Base-by-base conservation (phyloP, 2,797 vertebrate genomes). In the Acrossocheilus wenchowensis region DNA sequence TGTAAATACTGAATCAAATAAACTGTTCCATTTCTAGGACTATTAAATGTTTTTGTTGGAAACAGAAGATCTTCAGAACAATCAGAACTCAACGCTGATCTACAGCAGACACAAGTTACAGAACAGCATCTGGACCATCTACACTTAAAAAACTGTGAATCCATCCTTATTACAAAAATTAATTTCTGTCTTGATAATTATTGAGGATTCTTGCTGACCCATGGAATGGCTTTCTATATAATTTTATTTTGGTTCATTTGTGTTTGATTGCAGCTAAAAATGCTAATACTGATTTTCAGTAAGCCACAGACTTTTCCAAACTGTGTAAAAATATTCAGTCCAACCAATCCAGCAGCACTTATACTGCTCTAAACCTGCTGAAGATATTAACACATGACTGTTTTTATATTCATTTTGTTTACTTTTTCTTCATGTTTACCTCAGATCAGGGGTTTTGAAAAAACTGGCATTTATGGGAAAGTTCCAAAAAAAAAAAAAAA, bases 301-400 rank as follows among this genome's bases (percentile, higher is more conserved):
- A 45, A 10, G 10, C 9, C 9, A 43, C 2, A 8, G 43, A 43
- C 9, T 43, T 43, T 43, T 43, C 9, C 9, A 43, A 43, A 43
- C 43, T 43, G 43, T 2, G 2, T 43, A 2, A 0, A 43, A 43
- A 43, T 43, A 43, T 43, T 43, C 43, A 43, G 43, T 3, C 11
- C 36, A 57, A 21, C 34, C 77, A 78, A 57, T n/a, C 15, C 77
- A 78, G 41, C 34, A 60, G 21, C 77, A 78, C 54, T 36, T 78
- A 62, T 54, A 6, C 52, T n/a, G 36, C 12, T 9, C 36, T 62
- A 26, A 41, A 62, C 6, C 36, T 78, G 23, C 52, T 23, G 14
- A 78, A 39, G 17, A 15, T 21, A 52, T 77, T 30, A 77, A 45
- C 23, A 26, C 41, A 15, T 50, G 48, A 15, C 48, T 50, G 48